Conservation (phyloP, 2,113 vertebrate species). For the Laticauda laticaudata region DNA sequence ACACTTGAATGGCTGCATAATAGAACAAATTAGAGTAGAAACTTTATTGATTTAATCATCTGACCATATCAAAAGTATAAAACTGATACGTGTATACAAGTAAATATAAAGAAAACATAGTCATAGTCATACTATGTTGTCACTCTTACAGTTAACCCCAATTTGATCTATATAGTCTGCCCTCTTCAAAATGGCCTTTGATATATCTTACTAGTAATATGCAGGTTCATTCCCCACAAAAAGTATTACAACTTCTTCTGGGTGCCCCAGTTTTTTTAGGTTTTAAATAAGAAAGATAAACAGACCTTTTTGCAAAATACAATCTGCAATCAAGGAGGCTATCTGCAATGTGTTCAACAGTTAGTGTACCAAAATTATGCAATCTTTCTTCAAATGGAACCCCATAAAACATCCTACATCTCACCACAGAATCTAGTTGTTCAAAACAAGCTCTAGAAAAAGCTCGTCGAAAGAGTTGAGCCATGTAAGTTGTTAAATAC, state of each 20-base stretch:
- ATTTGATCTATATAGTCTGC: not conserved
- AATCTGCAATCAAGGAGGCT: not conserved
- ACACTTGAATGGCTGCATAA: not conserved
- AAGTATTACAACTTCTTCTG: not conserved
- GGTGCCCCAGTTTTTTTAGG: not conserved
- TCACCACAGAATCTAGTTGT: not conserved
- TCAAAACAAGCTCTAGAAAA: not conserved
- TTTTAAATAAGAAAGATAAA: not conserved
- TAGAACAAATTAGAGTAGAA: too few species aligned
- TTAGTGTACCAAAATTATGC: not conserved
- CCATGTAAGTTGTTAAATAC: not conserved
- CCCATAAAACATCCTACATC: not conserved
- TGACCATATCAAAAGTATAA: too few species aligned
- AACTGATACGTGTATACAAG: not conserved
- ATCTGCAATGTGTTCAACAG: not conserved
- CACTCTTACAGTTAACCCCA: not conserved
- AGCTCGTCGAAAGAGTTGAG: not conserved
- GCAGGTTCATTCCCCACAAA: not conserved
- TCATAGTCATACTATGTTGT: not conserved
- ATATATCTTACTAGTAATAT: not conserved
- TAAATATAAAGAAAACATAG: not conserved
- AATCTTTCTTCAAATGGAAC: not conserved
- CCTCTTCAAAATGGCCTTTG: not conserved
- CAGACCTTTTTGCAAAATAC: not conserved
- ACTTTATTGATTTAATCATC: too few species aligned